These are phyloP conservation scores for Tenthredo amoena DNA, from an alignment of 2,888 invertebrate species.

Conservation along the genomic window DNA sequence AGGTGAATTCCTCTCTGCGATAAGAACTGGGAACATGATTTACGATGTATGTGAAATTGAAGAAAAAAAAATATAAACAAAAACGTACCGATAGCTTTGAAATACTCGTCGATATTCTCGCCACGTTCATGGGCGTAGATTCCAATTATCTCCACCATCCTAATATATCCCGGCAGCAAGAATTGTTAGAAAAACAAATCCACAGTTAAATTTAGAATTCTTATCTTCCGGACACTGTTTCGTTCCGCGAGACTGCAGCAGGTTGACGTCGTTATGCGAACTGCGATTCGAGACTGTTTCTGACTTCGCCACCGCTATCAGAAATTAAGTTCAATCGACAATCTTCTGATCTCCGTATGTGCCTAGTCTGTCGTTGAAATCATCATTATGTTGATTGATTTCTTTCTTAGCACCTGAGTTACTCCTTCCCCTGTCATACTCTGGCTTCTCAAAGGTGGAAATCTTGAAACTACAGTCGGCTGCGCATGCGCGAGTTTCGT, in stretches of 20 bases:
- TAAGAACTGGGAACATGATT: conserved; percentile 23
- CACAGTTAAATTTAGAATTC: background rate
- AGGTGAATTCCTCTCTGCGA: background rate
- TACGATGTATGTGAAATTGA: conserved; percentile 5
- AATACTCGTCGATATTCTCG: conserved; percentile 85
- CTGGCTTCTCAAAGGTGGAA: background rate
- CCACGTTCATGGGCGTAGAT: conserved; percentile 84
- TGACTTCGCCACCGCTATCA: background rate
- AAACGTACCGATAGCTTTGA: conserved; percentile 81
- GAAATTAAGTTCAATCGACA: background rate
- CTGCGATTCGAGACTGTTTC: background rate
- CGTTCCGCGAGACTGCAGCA: background rate
- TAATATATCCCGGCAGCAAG: background rate
- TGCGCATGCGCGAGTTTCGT: no score
- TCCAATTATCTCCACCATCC: conserved; percentile 81
- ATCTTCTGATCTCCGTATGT: background rate
- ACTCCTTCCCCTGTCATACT: background rate
- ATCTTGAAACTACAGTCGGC: no score
- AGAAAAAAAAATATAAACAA: background rate
- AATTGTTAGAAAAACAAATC: background rate
- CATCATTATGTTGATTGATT: background rate
- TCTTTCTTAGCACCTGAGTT: background rate
- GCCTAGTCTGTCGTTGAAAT: background rate
- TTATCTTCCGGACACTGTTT: background rate
- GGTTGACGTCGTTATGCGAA: background rate